Evolutionary conservation across 2,797 vertebrate genomes (phyloP).

Genomic region (Adrianichthys oophorus): DNA sequence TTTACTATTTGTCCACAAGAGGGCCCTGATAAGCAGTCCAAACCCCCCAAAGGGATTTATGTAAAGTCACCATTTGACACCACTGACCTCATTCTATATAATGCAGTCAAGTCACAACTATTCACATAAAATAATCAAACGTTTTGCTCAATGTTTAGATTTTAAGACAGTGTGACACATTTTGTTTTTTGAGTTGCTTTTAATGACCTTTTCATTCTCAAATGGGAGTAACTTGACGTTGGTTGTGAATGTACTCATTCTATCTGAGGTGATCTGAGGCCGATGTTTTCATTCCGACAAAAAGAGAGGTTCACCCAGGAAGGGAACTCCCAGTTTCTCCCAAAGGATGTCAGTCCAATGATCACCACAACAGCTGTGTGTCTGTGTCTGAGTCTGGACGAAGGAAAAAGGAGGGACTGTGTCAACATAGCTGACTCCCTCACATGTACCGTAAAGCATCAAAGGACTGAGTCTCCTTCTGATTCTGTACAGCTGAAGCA

Average conservation of each 20-base stretch:
- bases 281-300: slow-evolving; percentile 52
- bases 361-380: slow-evolving; percentile 46
- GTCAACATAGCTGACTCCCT: slow-evolving; percentile 42
- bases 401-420: slow-evolving; percentile 22
- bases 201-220: neutral
- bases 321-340: slow-evolving; percentile 67
- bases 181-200: neutral
- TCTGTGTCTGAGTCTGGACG: slow-evolving; percentile 12
- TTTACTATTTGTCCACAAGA: slow-evolving; percentile 42
- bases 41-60: too few relatives aligned
- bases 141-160: too few relatives aligned
- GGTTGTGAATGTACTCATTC: slow-evolving; percentile 3
- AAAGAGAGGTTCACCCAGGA: slow-evolving; percentile 54
- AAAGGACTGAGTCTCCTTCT: slow-evolving; percentile 37
- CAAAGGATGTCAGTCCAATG: slow-evolving; percentile 46
- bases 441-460: slow-evolving; percentile 24
- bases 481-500: slow-evolving; percentile 27
- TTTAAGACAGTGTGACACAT: neutral
- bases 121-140: too few relatives aligned
- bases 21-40: slow-evolving; percentile 41
- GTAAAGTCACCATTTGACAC: too few relatives aligned
- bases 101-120: too few relatives aligned
- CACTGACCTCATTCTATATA: too few relatives aligned
- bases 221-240: slow-evolving; percentile 1
- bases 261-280: slow-evolving; percentile 18